Base-by-base conservation (phyloP, 2,888 invertebrate genomes). In the Idaea dimidiata region DNA sequence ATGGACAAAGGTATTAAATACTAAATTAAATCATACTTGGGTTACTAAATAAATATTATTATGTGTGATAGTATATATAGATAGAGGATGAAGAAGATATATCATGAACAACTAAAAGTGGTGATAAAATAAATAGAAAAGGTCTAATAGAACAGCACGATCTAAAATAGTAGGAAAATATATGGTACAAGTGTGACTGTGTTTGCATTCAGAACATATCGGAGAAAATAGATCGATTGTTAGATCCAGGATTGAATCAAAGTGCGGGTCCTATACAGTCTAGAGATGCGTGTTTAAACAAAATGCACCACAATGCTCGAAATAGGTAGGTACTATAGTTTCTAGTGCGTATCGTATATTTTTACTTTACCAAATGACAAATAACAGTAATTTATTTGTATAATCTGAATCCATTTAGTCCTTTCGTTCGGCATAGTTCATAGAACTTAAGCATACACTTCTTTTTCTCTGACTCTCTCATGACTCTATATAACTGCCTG, bases 191-290 rank as follows among this genome's bases (percentile, higher is more conserved):
- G 66, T 69, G 61, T 59, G 62, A 72, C 70, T 72, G 74, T 76
- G 76, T 77, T 88, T 88, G 89, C 90, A 91, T 89, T 91, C 89
- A 89, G 89, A 88, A 88, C 88, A 89, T 87, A 86, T 88, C 76
- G 74, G 62, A 68, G 66, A 8, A 43, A 65, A 61, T 61, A 69
- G 61, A 66, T 63, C 67, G 16, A 55, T 17, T 65, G 59, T 58
- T 66, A 63, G 64, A 61, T 54, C 54, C 59, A 57, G 65, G 66
- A 18, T 32, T 58, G 54, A 31, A 53, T 24, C 62, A 60, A 16
- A 62, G 82, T 80, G 79, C 76, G 67, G 73, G 72, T 66, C 72
- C 70, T 76, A 74, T 58, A 61, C 61, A 33, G 68, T 71, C 67
- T 59, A 58, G 59, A 55, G 61, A 62, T 59, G 65, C 72, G 72